Conservation (phyloP, 1,140 invertebrate genomes). For the Monomorium pharaonis region DNA sequence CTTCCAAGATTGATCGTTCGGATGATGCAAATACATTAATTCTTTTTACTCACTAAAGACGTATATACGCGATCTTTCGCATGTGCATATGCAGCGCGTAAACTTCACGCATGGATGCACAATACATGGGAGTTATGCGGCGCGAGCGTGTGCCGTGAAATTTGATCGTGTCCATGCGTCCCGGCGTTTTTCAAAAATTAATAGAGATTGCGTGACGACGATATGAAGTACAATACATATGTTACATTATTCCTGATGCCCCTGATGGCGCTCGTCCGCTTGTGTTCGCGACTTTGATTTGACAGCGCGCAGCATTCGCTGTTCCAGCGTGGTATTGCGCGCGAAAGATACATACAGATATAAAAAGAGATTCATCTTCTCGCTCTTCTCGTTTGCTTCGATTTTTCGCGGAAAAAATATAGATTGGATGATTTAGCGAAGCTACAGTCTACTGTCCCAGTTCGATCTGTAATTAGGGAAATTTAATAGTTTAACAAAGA, state of each 20-base stretch:
- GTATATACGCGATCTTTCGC: neutral
- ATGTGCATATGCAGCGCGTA: neutral
- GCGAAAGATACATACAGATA: too few relatives aligned
- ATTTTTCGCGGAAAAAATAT: too few relatives aligned
- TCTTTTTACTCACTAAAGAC: neutral
- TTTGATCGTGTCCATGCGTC: neutral
- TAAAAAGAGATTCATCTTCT: too few relatives aligned
- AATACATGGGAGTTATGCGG: neutral
- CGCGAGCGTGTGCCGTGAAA: neutral
- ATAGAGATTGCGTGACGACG: neutral
- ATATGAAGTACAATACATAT: neutral
- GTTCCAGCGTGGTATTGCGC: neutral
- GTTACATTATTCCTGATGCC: neutral
- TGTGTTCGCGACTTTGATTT: neutral
- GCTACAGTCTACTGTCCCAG: too few relatives aligned
- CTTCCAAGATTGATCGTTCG: neutral
- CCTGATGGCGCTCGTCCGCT: neutral
- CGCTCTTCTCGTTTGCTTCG: too few relatives aligned
- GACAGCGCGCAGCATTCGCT: neutral
- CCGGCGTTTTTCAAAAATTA: neutral
- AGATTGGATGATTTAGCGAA: too few relatives aligned
- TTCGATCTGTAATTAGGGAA: too few relatives aligned
- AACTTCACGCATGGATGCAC: neutral
- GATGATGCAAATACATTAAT: neutral
- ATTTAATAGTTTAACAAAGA: too few relatives aligned